Evolutionary conservation across 2,113 vertebrate genomes (phyloP), one percentile per base, ranked within the genome.

Genomic region (Pomatostomus ruficeps): DNA sequence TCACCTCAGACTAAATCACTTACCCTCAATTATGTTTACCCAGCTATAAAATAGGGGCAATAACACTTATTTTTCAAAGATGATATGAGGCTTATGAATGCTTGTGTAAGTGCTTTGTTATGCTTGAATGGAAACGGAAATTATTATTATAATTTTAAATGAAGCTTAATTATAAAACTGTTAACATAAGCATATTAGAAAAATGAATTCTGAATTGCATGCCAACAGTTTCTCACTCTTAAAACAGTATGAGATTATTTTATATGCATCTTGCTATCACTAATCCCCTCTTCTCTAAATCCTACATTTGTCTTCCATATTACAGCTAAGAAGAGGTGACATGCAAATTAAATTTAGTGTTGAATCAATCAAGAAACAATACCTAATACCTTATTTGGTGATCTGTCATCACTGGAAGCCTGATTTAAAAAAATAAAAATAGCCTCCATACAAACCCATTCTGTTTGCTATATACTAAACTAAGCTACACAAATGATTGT

Each of bases 91-190:
- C 43, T 94, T 96, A 96, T 89, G 92, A 95, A 92, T 85, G 89
- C 73, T 89, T 74, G 33, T 70, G 85, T 84, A 91, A 93, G 76
- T 72, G 77, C 13, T 95, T 91, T 94, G 91, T 85, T 91, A 87
- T 38, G 91, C 89, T 87, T 92, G 80, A 86, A 89, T 75, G 58
- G 67, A 91, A 85, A 91, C 86, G 81, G 81, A 91, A 91, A 95
- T 95, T 75, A 48, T 92, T 71, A 49, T 63, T 59, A 67, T 40
- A 88, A 91, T 91, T 96, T 93, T 93, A 93, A 93, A 62, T 65
- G 55, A 89, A 88, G 36, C 43, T 91, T 95, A 92, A 95, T 89
- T 95, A 90, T 86, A 89, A 94, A 95, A 89, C 61, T 82, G 80
- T 92, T 92, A 93, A 86, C 70, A 91, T 72, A 95, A 77, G 65